Conservation (phyloP, 2,797 vertebrate genomes). For the Philypnodon macrostomus region DNA sequence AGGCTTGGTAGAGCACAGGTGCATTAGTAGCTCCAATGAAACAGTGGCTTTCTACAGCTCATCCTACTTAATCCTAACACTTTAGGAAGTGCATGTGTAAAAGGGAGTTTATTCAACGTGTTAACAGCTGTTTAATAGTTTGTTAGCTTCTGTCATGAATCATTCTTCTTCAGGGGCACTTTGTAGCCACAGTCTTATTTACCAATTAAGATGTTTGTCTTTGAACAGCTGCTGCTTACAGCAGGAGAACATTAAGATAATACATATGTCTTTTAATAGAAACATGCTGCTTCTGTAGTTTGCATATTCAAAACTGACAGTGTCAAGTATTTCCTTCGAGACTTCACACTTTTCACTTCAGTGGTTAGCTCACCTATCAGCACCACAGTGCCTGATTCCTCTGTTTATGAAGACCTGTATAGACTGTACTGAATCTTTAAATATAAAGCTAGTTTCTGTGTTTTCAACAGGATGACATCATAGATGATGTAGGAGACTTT, state of each 20-base stretch:
- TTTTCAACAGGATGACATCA: constrained; percentile 89
- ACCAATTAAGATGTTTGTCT: constrained; percentile 3
- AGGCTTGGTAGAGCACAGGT: too few relatives aligned
- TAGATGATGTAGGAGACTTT: constrained; percentile 95
- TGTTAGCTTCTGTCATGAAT: not conserved
- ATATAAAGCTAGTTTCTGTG: not conserved
- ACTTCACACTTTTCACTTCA: too few relatives aligned
- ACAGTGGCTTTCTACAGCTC: too few relatives aligned
- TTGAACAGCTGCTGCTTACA: not conserved
- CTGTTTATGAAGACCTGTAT: too few relatives aligned
- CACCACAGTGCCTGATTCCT: too few relatives aligned
- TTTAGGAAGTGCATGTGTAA: not conserved
- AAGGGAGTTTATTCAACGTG: not conserved
- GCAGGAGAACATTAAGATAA: not conserved
- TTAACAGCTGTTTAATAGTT: not conserved
- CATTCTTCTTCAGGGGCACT: not conserved
- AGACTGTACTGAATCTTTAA: too few relatives aligned
- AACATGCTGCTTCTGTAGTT: not conserved
- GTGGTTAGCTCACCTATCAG: too few relatives aligned
- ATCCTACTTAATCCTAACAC: not conserved
- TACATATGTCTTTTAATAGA: not conserved
- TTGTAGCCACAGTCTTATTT: not conserved
- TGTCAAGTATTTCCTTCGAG: too few relatives aligned
- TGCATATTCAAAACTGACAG: not conserved
- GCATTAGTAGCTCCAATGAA: too few relatives aligned